Conservation (phyloP, 1,140 invertebrate species). For the Drosophila nigromelanica region DNA sequence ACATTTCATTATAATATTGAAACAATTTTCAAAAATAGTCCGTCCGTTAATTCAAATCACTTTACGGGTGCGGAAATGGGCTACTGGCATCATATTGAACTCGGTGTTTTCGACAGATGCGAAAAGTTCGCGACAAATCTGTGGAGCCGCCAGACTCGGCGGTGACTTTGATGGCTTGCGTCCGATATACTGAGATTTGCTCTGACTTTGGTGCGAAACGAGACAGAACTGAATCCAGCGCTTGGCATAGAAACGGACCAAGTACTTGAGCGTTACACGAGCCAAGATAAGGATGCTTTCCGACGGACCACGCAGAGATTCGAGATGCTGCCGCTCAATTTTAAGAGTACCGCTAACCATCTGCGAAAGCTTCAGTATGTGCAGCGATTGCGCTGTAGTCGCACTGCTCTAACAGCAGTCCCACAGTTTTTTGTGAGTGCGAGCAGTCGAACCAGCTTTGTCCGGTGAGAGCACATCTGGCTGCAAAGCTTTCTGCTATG, state of each 20-base stretch:
- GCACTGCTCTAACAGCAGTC: slow-evolving; percentile 28
- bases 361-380: slow-evolving; percentile 22
- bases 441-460: slow-evolving; percentile 16
- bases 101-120: slow-evolving; percentile 16
- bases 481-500: slow-evolving; percentile 34
- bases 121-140: slow-evolving; percentile 29
- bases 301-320: slow-evolving; percentile 18
- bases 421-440: neutral
- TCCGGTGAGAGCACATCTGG: slow-evolving; percentile 11
- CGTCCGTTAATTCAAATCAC: slow-evolving; percentile 17
- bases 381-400: slow-evolving; percentile 8
- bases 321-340: slow-evolving; percentile 33
- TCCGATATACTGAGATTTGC: slow-evolving; percentile 36
- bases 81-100: slow-evolving; percentile 1
- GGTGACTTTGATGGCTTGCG: slow-evolving; percentile 10
- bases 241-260: slow-evolving; percentile 23
- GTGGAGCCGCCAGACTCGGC: slow-evolving; percentile 7
- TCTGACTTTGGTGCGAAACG: slow-evolving; percentile 52
- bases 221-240: slow-evolving; percentile 47
- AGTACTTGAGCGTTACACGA: slow-evolving; percentile 22
- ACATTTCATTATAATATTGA: neutral
- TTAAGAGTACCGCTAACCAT: slow-evolving; percentile 40
- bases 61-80: slow-evolving; percentile 12
- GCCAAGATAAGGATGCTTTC: slow-evolving; percentile 31
- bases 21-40: slow-evolving; percentile 22